phyloP scores from a whole-genome alignment of 2,113 vertebrate species.

The Thryonomys swinderianus region DNA sequence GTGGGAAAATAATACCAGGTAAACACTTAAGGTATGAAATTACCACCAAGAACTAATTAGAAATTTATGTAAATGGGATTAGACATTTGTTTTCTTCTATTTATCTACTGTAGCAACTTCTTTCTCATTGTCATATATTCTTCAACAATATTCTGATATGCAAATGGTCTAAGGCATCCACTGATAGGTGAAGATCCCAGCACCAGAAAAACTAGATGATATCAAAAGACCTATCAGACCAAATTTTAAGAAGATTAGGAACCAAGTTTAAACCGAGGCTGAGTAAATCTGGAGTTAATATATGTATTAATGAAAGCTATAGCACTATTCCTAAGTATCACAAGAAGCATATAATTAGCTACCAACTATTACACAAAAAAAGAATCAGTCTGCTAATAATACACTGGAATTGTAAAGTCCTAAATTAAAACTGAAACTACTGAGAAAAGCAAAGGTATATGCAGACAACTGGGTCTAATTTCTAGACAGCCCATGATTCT shows the following conservation, averaged over 20 bases:
- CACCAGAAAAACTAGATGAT: slow-evolving; percentile 57
- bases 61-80: not conserved
- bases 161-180: slow-evolving; percentile 46
- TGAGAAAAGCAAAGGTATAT: slow-evolving; percentile 72
- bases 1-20: slow-evolving; percentile 30
- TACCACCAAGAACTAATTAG: not conserved
- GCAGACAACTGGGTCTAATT: not conserved
- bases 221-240: slow-evolving; percentile 48
- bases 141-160: slow-evolving; percentile 48
- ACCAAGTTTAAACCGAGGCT: slow-evolving; percentile 80
- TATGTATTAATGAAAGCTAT: slow-evolving; percentile 82
- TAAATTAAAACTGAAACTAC: slow-evolving; percentile 51
- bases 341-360: slow-evolving; percentile 85
- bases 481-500: slow-evolving; percentile 57
- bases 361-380: slow-evolving; percentile 84
- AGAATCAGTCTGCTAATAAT: slow-evolving; percentile 83
- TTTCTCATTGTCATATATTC: slow-evolving; percentile 31
- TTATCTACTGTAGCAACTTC: not conserved
- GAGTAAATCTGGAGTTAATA: slow-evolving; percentile 82
- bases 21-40: slow-evolving; percentile 22
- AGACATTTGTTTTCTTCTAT: slow-evolving; percentile 28
- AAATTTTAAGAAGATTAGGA: slow-evolving; percentile 52
- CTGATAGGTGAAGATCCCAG: slow-evolving; percentile 60
- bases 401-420: slow-evolving; percentile 80
- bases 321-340: slow-evolving; percentile 87